phyloP scores from a whole-genome alignment of 92 coral and sea anemone species.

The Phenganax marumi region DNA sequence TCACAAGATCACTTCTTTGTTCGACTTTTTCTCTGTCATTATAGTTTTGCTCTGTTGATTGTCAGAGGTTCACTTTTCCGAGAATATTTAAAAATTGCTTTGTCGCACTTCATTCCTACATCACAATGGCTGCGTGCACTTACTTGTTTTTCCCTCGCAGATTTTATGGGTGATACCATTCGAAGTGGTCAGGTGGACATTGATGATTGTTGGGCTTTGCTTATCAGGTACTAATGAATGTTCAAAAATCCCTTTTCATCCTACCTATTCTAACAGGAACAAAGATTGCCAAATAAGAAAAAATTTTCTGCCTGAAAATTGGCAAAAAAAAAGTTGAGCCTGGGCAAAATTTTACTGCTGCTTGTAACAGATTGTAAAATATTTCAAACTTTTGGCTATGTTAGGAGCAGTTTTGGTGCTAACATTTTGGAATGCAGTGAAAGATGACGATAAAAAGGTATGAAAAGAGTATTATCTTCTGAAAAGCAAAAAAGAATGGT shows the following conservation, averaged over 20 bases:
- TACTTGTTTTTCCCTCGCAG: conserved; percentile 41
- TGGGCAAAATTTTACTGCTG: too few relatives aligned
- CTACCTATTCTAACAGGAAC: neutral
- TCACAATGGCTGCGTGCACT: neutral
- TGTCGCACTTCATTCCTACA: neutral
- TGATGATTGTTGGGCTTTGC: conserved; percentile 76
- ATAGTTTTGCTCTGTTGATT: too few relatives aligned
- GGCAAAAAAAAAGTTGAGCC: too few relatives aligned
- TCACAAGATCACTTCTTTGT: neutral
- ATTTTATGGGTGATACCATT: conserved; percentile 89
- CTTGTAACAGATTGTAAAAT: neutral
- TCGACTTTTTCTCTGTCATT: too few relatives aligned
- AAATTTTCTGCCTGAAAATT: too few relatives aligned
- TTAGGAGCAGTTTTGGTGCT: conserved; percentile 84
- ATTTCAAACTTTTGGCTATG: neutral
- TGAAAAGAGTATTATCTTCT: neutral
- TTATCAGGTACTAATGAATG: conserved; percentile 66
- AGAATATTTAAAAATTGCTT: neutral
- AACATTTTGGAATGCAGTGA: conserved; percentile 96
- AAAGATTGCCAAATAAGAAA: too few relatives aligned
- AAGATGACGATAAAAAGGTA: conserved; percentile 92
- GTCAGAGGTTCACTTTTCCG: neutral
- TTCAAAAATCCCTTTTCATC: neutral
- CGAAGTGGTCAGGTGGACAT: conserved; percentile 86
- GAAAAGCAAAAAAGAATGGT: too few relatives aligned